These are phyloP conservation scores for Crioceris asparagi DNA, from an alignment of 2,888 invertebrate genomes.

Conservation along the genomic window DNA sequence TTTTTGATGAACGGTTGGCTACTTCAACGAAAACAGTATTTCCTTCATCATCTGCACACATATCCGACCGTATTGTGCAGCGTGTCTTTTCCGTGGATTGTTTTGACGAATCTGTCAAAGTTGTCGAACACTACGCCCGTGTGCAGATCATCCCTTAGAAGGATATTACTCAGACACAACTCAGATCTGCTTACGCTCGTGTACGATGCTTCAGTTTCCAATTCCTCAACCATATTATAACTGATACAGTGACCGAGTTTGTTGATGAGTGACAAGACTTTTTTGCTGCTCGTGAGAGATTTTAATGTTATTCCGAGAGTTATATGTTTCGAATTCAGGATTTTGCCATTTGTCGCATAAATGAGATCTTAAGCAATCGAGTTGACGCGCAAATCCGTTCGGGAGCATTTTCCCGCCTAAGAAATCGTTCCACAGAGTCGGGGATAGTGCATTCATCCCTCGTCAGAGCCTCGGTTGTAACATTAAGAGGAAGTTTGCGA, in stretches of 20 bases:
- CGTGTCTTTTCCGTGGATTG: background rate
- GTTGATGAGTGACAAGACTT: conserved; percentile 2
- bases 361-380: conserved; percentile 9
- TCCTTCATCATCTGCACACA: background rate
- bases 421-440: too few species aligned
- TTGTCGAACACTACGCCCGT: conserved; percentile 1
- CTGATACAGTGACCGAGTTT: conserved; percentile 2
- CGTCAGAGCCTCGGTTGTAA: conserved; percentile 3
- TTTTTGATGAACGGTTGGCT: too few species aligned
- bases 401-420: too few species aligned
- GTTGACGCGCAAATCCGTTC: too few species aligned
- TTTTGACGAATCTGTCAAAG: background rate
- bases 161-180: background rate
- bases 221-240: conserved; percentile 4
- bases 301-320: conserved; percentile 5
- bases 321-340: conserved; percentile 14
- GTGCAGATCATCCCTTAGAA: background rate
- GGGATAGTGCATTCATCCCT: conserved; percentile 4
- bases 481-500: background rate
- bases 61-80: background rate
- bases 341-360: conserved; percentile 11
- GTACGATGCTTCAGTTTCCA: conserved; percentile 3
- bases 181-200: background rate
- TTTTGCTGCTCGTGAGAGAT: conserved; percentile 5
- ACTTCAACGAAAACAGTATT: too few species aligned